Evolutionary conservation across 2,797 vertebrate genomes (phyloP), one percentile per base, ranked within the genome.

Genomic region (Sarcophilus harrisii): DNA sequence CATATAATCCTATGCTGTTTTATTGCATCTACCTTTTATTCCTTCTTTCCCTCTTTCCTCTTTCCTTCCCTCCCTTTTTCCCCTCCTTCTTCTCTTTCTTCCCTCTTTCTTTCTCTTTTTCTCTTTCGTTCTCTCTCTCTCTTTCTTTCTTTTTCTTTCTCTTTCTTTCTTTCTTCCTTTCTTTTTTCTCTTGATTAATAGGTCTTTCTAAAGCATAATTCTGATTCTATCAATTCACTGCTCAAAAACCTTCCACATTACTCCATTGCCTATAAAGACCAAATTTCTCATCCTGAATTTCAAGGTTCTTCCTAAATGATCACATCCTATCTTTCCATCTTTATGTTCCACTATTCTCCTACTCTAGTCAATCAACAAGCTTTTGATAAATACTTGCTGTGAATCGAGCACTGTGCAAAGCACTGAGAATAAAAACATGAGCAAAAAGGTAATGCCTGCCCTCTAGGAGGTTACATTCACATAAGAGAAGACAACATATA

Each of bases 71-170:
- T 30, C 3, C 59, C 3, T 62, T 9, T 59, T 11, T 30, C 29
- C 29, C 30, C n/a, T 6, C 4, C 30, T n/a, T 6, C 4, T 4
- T 13, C 14, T 14, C 30, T 4, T 32, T 14, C 60, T 14, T n/a
- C n/a, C 30, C 5, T n/a, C 30, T 2, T 30, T 30, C 11, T 11
- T 13, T 32, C 12, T 1, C n/a, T 73, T 38, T 3, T 8, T 38
- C 4, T 4, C 18, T 21, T 4, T 4, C n/a, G n/a, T n/a, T n/a
- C n/a, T 1, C n/a, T 73, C 38, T 3, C 8, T 38, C 4, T 4
- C 18, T 21, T 4, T 4, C n/a, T 38, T 32, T 6, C 5, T 21
- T 9, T 9, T 30, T 32, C 9, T 30, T 29, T 32, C 14, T 10
- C 30, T 32, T 62, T 30, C 60, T 5, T 62, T 30, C 9, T 28